phyloP scores from a whole-genome alignment of 2,888 invertebrate genomes.

The Thalpophila matura region DNA sequence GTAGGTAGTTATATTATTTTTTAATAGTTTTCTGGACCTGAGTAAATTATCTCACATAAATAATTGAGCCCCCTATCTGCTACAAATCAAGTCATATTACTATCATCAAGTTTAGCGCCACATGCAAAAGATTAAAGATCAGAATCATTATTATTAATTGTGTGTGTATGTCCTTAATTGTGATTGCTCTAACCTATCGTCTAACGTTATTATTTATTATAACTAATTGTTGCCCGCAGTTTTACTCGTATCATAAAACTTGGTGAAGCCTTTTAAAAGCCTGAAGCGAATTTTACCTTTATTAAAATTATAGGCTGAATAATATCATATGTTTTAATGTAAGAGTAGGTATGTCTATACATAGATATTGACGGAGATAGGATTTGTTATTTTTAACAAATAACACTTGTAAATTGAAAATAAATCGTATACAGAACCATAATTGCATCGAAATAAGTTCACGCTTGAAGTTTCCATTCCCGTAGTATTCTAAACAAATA shows the following conservation, averaged over 20 bases:
- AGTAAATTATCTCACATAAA: background rate
- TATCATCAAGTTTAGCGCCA: slow-evolving; percentile 23
- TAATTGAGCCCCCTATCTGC: background rate
- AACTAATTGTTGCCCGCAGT: too few relatives aligned
- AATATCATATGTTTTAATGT: too few relatives aligned
- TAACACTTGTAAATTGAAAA: too few relatives aligned
- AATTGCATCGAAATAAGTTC: background rate
- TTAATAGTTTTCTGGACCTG: background rate
- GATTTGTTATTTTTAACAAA: too few relatives aligned
- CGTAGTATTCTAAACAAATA: background rate
- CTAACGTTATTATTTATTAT: slow-evolving; percentile 3
- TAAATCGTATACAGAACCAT: too few relatives aligned
- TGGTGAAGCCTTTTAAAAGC: too few relatives aligned
- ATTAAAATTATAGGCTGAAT: too few relatives aligned
- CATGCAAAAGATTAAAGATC: slow-evolving; percentile 34
- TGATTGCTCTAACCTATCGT: slow-evolving; percentile 27
- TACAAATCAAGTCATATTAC: slow-evolving; percentile 1
- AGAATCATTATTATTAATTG: slow-evolving; percentile 34
- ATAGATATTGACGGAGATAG: too few relatives aligned
- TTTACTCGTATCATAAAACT: too few relatives aligned
- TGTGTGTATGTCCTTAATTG: slow-evolving; percentile 16
- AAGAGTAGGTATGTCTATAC: too few relatives aligned
- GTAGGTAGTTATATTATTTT: too few relatives aligned
- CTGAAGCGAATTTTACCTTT: too few relatives aligned
- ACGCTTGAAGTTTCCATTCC: background rate